Conservation (phyloP, 2,888 invertebrate genomes). For the Hybos culiciformis region DNA sequence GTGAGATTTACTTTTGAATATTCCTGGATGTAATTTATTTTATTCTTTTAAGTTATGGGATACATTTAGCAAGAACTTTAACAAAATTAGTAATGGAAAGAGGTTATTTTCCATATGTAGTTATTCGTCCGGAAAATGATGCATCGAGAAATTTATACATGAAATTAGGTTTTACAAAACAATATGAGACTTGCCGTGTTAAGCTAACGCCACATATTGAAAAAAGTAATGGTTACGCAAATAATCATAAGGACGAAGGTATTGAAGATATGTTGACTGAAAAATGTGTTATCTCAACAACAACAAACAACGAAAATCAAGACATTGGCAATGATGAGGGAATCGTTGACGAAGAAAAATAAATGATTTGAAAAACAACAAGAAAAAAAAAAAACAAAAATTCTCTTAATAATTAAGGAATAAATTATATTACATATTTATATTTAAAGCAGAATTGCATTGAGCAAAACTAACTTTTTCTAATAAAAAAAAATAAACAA, state of each 20-base stretch:
- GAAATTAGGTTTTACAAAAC: slow-evolving; percentile 68
- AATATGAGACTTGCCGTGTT: slow-evolving; percentile 68
- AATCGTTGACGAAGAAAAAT: slow-evolving; percentile 13
- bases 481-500: no score
- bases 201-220: slow-evolving; percentile 45
- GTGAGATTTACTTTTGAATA: no score
- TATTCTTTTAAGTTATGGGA: slow-evolving; percentile 55
- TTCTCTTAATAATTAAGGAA: no score
- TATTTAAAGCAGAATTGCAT: no score
- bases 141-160: slow-evolving; percentile 71
- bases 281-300: no score
- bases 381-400: no score
- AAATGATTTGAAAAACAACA: no score
- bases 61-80: slow-evolving; percentile 53
- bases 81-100: slow-evolving; percentile 52
- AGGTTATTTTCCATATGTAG: slow-evolving; percentile 73
- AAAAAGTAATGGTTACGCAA: background rate
- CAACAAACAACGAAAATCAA: no score
- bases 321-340: background rate
- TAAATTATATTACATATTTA: no score
- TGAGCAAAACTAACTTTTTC: no score
- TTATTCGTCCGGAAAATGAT: slow-evolving; percentile 76
- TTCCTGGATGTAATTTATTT: no score
- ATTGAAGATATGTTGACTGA: background rate
- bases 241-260: background rate